Conservation (phyloP, 1,140 invertebrate species). For the Ooceraea biroi region DNA sequence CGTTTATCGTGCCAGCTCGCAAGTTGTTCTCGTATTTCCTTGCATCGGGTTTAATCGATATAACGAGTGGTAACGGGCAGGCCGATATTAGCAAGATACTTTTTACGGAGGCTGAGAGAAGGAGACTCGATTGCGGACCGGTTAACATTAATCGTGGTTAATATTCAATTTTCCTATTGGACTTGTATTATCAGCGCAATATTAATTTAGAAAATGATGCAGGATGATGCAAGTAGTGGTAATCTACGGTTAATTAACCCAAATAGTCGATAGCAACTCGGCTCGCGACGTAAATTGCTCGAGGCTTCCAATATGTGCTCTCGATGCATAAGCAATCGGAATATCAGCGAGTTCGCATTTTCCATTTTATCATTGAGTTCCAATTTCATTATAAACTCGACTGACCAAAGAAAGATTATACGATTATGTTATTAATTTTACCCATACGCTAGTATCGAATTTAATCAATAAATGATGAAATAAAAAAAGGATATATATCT, state of each 20-base stretch:
- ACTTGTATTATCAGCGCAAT: neutral
- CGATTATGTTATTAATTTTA: slow-evolving; percentile 3
- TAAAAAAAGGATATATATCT: neutral
- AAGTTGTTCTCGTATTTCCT: slow-evolving; percentile 5
- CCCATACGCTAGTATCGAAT: neutral
- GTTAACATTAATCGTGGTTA: neutral
- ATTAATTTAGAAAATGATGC: neutral
- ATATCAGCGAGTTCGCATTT: neutral
- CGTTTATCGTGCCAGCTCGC: slow-evolving; percentile 19
- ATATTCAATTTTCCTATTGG: neutral
- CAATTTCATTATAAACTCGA: neutral
- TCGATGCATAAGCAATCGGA: neutral
- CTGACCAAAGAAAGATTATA: neutral
- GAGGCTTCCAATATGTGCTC: neutral
- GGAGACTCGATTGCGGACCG: neutral
- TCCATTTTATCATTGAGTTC: neutral
- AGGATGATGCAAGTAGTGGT: too few relatives aligned
- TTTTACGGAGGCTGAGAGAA: slow-evolving; percentile 12
- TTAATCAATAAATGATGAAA: neutral
- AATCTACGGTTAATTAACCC: neutral
- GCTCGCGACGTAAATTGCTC: neutral
- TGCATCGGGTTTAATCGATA: slow-evolving; percentile 36
- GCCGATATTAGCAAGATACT: slow-evolving; percentile 9
- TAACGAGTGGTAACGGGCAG: slow-evolving; percentile 1
- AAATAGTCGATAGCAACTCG: neutral